A percentile compares a stretch with the other conserved stretches of the same genome.
phyloP scores from a whole-genome alignment of 2,888 invertebrate species.

The Incurvaria masculella region DNA sequence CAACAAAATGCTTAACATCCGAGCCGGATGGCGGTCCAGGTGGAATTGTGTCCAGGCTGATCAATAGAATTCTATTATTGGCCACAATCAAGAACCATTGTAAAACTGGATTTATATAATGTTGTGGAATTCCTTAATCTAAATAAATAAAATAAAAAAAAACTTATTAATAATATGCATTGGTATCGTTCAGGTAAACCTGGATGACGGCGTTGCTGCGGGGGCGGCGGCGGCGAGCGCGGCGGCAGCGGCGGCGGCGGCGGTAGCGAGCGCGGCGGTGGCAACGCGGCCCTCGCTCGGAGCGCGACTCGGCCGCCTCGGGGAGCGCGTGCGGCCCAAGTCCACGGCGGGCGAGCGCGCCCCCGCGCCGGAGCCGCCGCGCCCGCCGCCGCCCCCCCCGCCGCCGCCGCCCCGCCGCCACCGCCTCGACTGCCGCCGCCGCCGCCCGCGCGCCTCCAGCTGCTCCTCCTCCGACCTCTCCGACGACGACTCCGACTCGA shows the following conservation, averaged over 20 bases:
- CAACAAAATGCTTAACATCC: too few species aligned
- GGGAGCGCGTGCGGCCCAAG: slow-evolving; percentile 23
- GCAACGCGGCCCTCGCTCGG: slow-evolving; percentile 12
- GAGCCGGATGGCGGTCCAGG: too few species aligned
- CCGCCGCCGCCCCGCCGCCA: slow-evolving; percentile 36
- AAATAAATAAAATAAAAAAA: too few species aligned
- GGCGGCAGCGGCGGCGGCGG: neutral
- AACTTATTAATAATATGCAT: too few species aligned
- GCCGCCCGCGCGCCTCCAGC: slow-evolving; percentile 61
- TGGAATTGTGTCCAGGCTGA: too few species aligned
- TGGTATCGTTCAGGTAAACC: slow-evolving; percentile 23
- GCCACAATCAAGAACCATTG: too few species aligned
- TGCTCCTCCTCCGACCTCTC: slow-evolving; percentile 95
- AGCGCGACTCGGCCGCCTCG: slow-evolving; percentile 17
- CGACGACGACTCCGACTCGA: slow-evolving; percentile 81
- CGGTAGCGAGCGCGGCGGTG: neutral
- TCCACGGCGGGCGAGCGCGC: slow-evolving; percentile 20
- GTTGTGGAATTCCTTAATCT: too few species aligned
- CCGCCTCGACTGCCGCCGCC: slow-evolving; percentile 36
- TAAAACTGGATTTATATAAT: too few species aligned
- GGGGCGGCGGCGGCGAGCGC: slow-evolving; percentile 6
- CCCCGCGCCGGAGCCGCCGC: slow-evolving; percentile 11
- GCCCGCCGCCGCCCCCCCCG: slow-evolving; percentile 28
- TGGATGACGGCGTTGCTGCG: slow-evolving; percentile 26
- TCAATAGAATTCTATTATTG: too few species aligned